Percentiles rank a stretch among this genome's conserved stretches.
phyloP scores from a whole-genome alignment of 2,888 invertebrate species.

The Lasioglossum morio region DNA sequence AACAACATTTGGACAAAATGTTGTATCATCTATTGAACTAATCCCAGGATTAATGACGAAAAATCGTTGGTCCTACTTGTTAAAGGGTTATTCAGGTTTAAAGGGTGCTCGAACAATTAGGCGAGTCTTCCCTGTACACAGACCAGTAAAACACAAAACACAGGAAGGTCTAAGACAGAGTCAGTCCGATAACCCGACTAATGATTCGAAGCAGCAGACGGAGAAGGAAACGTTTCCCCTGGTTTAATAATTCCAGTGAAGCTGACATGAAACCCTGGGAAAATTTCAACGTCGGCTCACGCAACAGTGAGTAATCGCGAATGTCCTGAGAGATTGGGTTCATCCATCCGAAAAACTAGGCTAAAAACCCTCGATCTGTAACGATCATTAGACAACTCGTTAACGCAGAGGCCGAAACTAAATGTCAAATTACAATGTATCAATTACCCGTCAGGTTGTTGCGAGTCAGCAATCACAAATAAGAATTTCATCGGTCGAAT shows the following conservation, averaged over 20 bases:
- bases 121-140: background rate
- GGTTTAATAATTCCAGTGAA: background rate
- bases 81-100: too few relatives aligned
- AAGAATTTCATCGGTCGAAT: background rate
- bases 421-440: background rate
- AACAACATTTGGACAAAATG: too few relatives aligned
- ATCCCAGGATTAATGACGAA: too few relatives aligned
- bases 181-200: background rate
- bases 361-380: background rate
- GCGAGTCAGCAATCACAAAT: background rate
- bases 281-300: background rate
- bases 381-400: background rate
- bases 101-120: background rate
- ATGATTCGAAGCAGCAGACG: background rate
- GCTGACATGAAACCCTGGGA: background rate
- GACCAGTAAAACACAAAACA: background rate
- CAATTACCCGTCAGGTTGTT: background rate
- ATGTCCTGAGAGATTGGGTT: background rate
- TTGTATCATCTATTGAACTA: too few relatives aligned
- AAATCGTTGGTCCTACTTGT: background rate
- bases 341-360: background rate
- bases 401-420: background rate
- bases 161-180: background rate
- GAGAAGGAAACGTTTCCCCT: background rate
- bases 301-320: background rate